Conservation (phyloP, 2,113 vertebrate genomes). For the Tretioscincus oriximinensis region DNA sequence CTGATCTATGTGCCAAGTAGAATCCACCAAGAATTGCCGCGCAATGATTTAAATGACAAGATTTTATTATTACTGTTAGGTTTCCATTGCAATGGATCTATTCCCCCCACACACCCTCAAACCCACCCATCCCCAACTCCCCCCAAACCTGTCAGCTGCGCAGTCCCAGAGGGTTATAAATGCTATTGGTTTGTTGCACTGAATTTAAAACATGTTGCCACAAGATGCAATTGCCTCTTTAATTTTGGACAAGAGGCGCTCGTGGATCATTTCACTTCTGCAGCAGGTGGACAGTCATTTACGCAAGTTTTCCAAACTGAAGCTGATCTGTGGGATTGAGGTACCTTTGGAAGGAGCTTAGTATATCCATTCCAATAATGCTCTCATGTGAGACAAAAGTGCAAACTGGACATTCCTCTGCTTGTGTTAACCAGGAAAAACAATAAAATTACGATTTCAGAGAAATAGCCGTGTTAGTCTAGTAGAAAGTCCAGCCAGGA, state of each 20-base stretch:
- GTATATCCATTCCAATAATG: no score
- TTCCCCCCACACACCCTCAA: background rate
- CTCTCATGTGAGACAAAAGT: no score
- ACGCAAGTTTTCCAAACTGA: no score
- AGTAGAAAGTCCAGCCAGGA: no score
- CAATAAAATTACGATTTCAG: no score
- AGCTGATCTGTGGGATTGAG: no score
- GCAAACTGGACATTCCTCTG: no score
- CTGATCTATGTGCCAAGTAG: background rate
- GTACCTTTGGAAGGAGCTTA: no score
- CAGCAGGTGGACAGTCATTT: no score
- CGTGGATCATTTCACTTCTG: background rate
- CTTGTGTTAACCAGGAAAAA: no score
- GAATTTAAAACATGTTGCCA: background rate
- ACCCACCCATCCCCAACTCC: background rate
- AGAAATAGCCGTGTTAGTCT: no score
- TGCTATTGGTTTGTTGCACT: background rate
- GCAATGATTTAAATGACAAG: background rate
- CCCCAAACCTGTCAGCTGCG: background rate
- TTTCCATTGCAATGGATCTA: background rate
- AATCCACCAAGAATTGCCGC: conserved; percentile 7
- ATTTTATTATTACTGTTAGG: background rate
- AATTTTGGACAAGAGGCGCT: background rate
- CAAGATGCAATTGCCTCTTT: background rate
- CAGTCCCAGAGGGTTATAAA: background rate